Evolutionary conservation across 92 coral and sea anemone species (phyloP).

Genomic region (Palythoa heliodiscus): DNA sequence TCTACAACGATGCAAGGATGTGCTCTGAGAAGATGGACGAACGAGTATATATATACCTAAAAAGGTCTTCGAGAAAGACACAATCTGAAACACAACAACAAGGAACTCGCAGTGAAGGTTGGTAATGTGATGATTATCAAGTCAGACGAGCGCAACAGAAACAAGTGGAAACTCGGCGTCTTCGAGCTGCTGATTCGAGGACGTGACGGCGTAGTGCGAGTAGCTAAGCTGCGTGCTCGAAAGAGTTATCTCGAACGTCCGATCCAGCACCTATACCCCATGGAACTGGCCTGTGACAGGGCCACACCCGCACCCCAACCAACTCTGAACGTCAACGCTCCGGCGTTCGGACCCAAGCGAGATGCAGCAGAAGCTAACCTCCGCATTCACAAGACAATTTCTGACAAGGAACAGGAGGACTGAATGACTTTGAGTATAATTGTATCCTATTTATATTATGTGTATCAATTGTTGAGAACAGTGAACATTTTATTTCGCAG

Average conservation of each 20-base stretch:
- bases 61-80: slow-evolving; percentile 37
- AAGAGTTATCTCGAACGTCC: slow-evolving; percentile 31
- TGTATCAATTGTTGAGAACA: not conserved
- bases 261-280: slow-evolving; percentile 42
- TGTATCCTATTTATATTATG: not conserved
- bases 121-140: slow-evolving; percentile 43
- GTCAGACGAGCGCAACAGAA: slow-evolving; percentile 36
- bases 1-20: slow-evolving; percentile 29
- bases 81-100: slow-evolving; percentile 22
- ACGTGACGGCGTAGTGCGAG: slow-evolving; percentile 50
- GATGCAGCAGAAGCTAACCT: not conserved
- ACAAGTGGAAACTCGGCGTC: slow-evolving; percentile 50
- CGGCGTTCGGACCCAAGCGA: slow-evolving; percentile 30
- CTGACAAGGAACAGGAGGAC: not conserved
- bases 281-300: slow-evolving; percentile 28
- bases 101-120: not conserved
- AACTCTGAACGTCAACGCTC: slow-evolving; percentile 22
- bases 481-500: not conserved
- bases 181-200: slow-evolving; percentile 46
- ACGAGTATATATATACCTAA: slow-evolving; percentile 36
- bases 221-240: slow-evolving; percentile 31
- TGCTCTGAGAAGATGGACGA: slow-evolving; percentile 36
- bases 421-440: not conserved
- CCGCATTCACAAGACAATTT: not conserved
- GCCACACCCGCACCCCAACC: not conserved